Evolutionary conservation across 2,888 invertebrate genomes (phyloP), one percentile per base, ranked within the genome.

Genomic region (Rhagonycha fulva): DNA sequence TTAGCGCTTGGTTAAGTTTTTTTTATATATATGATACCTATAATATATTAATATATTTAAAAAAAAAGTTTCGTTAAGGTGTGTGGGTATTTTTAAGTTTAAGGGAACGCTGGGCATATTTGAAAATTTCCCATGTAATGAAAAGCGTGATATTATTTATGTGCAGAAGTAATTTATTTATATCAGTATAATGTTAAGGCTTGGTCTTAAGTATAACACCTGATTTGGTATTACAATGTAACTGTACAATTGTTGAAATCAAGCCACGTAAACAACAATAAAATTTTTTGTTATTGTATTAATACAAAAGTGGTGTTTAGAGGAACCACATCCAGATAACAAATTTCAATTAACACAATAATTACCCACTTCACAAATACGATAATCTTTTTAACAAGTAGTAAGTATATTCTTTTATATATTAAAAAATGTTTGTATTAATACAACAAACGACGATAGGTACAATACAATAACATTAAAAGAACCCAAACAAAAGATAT

Each of bases 121-220:
- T 47, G 47, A n/a, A n/a, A n/a, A 47, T n/a, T n/a, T n/a, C n/a
- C n/a, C 47, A 3, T 2, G 47, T n/a, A 47, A 47, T 47, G 47
- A 47, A 47, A 47, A n/a, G 47, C 47, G n/a, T n/a, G n/a, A 47
- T 47, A 47, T 47, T 47, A 47, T 47, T 78, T 78, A 78, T 78
- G 87, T 87, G 86, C 87, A 87, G 87, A 87, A 87, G 86, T 87
- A 86, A 86, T 86, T 87, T 87, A 87, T 82, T 19, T 86, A 87
- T 87, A 85, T 86, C 84, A 87, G 86, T 87, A 87, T 87, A 87
- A 87, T 87, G 86, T 87, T 88, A 88, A 88, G 88, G 88, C 88
- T 88, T 88, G 88, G 88, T 88, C 88, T 88, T 88, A 78, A 88
- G 87, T 87, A 86, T 87, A 87, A 88, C 87, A 87, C 87, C 87